Evolutionary conservation across 2,888 invertebrate species (phyloP).

Genomic region (Perdita meconis): DNA sequence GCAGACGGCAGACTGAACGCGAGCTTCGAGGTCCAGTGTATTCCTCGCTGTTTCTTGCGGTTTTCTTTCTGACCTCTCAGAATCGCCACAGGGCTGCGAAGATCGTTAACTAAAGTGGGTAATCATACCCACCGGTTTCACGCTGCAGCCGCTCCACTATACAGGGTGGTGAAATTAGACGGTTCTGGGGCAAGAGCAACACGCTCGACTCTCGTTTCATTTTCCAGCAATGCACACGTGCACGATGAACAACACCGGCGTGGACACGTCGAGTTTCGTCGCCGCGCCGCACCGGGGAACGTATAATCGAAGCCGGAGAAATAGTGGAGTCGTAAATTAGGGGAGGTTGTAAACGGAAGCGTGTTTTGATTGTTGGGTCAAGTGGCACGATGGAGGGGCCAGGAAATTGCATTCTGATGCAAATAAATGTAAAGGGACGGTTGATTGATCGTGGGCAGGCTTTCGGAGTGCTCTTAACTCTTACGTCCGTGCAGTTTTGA

Average conservation of each 20-base stretch:
- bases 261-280: neutral
- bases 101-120: slow-evolving; percentile 82
- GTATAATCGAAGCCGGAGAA: slow-evolving; percentile 4
- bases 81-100: slow-evolving; percentile 72
- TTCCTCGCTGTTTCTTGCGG: slow-evolving; percentile 75
- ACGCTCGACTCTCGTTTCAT: slow-evolving; percentile 11
- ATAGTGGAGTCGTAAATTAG: too few species aligned
- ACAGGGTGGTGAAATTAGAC: slow-evolving; percentile 69
- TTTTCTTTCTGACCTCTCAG: slow-evolving; percentile 75
- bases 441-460: too few species aligned
- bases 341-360: too few species aligned
- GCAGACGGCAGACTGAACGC: slow-evolving; percentile 25
- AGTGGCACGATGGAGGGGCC: too few species aligned
- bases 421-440: too few species aligned
- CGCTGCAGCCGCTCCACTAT: slow-evolving; percentile 71
- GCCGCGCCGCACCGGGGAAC: slow-evolving; percentile 43
- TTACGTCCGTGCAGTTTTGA: too few species aligned
- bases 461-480: too few species aligned
- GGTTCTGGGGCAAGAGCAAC: neutral
- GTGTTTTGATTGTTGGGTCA: too few species aligned
- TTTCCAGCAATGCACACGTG: slow-evolving; percentile 19
- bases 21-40: slow-evolving; percentile 33
- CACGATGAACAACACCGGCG: slow-evolving; percentile 17
- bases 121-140: slow-evolving; percentile 81
- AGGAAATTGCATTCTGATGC: too few species aligned